These are phyloP conservation scores for Ricordea florida DNA, from an alignment of 92 coral and sea anemone species.

Conservation along the genomic window DNA sequence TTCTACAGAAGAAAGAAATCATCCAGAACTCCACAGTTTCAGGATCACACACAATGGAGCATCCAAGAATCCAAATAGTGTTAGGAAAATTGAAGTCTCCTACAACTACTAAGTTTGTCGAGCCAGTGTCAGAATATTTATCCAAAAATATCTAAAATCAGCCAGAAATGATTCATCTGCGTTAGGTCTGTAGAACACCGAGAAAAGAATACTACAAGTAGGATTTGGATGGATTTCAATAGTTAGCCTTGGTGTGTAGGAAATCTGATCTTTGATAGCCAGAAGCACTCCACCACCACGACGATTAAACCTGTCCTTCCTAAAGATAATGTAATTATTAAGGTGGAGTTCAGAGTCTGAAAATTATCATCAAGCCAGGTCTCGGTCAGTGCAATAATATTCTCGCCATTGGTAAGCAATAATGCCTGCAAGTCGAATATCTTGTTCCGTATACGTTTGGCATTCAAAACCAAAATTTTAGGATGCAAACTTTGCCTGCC, in stretches of 20 bases:
- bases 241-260: conserved; percentile 22
- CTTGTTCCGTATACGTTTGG: conserved; percentile 44
- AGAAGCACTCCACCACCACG: conserved; percentile 46
- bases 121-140: no score
- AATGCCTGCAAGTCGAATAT: conserved; percentile 31
- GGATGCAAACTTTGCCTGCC: conserved; percentile 8
- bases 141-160: no score
- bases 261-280: conserved; percentile 29
- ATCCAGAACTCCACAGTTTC: no score
- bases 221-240: conserved; percentile 13
- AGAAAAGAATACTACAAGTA: not conserved
- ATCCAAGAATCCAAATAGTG: no score
- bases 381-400: conserved; percentile 26
- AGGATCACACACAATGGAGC: no score
- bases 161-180: no score
- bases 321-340: conserved; percentile 4
- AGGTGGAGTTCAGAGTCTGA: conserved; percentile 33
- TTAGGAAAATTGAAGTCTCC: no score
- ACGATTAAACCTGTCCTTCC: conserved; percentile 32
- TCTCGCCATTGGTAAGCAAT: conserved; percentile 6
- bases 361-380: conserved; percentile 24
- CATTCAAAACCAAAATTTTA: conserved; percentile 28
- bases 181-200: no score
- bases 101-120: no score
- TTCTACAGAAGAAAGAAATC: no score